Evolutionary conservation across 1,140 invertebrate species (phyloP), one percentile per base, ranked within the genome.

Genomic region (Lineus longissimus): DNA sequence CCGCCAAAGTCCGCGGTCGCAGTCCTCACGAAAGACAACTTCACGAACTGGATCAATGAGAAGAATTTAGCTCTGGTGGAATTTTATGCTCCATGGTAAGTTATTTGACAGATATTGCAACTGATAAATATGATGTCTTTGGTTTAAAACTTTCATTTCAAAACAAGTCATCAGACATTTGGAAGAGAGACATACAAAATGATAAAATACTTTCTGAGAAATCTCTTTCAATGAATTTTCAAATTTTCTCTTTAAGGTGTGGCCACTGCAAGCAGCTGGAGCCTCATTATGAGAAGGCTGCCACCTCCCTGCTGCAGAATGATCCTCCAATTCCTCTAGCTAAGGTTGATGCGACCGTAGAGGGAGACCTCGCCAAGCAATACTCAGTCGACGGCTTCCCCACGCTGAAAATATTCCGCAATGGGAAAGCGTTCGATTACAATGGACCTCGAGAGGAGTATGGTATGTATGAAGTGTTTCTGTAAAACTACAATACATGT

Each of bases 261-360:
- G 93, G 93, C 40, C 96, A 99, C 82, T 98, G 96, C 82, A 98
- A 98, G 80, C 86, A 88, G 76, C 82, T 99, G 63, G 97, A 97
- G 72, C 96, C 97, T 7, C 95, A 97, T 82, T 98, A 92, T 80
- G 94, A 94, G 45, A 91, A 94, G 80, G 95, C 96, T 62, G 94
- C 95, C 23, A 88, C 90, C 74, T 71, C 88, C 58, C 81, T 99
- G 17, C 88, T 90, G 70, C 85, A 86, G 64, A 90, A 93, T 76
- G 94, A 97, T 77, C 91, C 93, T 19, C 89, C 93, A 43, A 90
- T 98, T 55, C 85, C 88, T 55, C 84, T 99, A 55, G 92, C 89
- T 25, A 98, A 98, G 82, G 87, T 75, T 1, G 75, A 75, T 61
- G 73, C 75, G 86, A 97, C 94, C 4, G 67, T 69, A 41, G 78